phyloP scores from a whole-genome alignment of 2,888 invertebrate species.

The Hypomecis punctinalis region DNA sequence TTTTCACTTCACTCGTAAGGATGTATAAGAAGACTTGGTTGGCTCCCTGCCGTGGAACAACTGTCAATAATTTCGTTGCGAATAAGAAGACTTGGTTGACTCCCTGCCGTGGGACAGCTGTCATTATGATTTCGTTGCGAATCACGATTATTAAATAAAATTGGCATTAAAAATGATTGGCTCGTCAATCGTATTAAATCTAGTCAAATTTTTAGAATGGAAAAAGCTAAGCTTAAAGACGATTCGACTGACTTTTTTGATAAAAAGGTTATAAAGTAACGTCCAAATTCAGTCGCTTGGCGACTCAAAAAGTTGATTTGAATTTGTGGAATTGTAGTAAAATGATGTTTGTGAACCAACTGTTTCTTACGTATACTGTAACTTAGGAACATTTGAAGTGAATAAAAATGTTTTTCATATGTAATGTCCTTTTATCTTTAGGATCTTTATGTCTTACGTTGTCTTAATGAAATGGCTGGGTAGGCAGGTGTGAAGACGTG shows the following conservation, averaged over 20 bases:
- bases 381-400: conserved; percentile 60
- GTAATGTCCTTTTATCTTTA: conserved; percentile 80
- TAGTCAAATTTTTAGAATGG: conserved; percentile 81
- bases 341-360: conserved; percentile 53
- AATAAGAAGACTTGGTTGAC: conserved; percentile 5
- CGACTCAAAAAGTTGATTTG: conserved; percentile 76
- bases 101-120: background rate
- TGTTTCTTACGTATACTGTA: conserved; percentile 67
- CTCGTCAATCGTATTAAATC: conserved; percentile 75
- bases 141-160: conserved; percentile 37
- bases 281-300: conserved; percentile 80
- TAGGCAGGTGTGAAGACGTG: conserved; percentile 80
- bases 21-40: conserved; percentile 46
- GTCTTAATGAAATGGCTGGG: conserved; percentile 78
- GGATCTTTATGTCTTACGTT: conserved; percentile 82
- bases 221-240: conserved; percentile 70
- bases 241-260: conserved; percentile 79
- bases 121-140: conserved; percentile 45
- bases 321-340: conserved; percentile 80
- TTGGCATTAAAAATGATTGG: conserved; percentile 74
- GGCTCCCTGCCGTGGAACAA: background rate
- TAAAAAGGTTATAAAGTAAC: conserved; percentile 62
- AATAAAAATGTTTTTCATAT: conserved; percentile 52
- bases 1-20: conserved; percentile 75
- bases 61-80: too few relatives aligned